Evolutionary conservation across 2,113 vertebrate genomes (phyloP).

Genomic region (Limnothrissa miodon): DNA sequence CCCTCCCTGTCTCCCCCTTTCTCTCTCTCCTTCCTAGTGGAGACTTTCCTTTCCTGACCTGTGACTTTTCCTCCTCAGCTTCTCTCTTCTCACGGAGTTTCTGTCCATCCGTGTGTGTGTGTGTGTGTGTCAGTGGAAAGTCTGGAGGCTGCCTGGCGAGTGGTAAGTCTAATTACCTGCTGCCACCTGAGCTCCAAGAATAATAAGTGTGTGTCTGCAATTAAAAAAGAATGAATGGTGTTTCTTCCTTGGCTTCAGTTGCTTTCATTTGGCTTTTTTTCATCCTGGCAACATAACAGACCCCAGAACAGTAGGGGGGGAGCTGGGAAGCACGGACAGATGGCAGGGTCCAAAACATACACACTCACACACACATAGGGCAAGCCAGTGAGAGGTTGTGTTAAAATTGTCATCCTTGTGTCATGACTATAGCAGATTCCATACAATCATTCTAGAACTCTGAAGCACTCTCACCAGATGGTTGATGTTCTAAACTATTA

Average conservation of each 20-base stretch:
- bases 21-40: neutral
- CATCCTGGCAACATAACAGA: neutral
- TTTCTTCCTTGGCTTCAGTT: constrained; percentile 19
- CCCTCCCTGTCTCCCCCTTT: neutral
- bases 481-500: too few species aligned
- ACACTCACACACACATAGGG: neutral
- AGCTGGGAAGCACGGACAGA: neutral
- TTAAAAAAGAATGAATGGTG: constrained; percentile 44
- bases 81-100: constrained; percentile 12
- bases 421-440: constrained; percentile 25
- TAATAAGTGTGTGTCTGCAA: constrained; percentile 47
- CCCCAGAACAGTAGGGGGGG: neutral
- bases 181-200: constrained; percentile 53
- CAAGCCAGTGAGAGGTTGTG: neutral
- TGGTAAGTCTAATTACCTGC: constrained; percentile 48
- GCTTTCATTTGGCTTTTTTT: neutral
- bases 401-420: neutral
- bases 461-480: too few species aligned
- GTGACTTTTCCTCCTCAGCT: neutral
- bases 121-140: constrained; percentile 41
- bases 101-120: constrained; percentile 9
- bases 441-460: too few species aligned
- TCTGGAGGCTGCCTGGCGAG: constrained; percentile 35
- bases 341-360: neutral
- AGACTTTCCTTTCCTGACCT: neutral